Percentiles rank a stretch among this genome's conserved stretches.
Evolutionary conservation across 2,113 vertebrate genomes (phyloP).

Genomic region (Clupea harengus): DNA sequence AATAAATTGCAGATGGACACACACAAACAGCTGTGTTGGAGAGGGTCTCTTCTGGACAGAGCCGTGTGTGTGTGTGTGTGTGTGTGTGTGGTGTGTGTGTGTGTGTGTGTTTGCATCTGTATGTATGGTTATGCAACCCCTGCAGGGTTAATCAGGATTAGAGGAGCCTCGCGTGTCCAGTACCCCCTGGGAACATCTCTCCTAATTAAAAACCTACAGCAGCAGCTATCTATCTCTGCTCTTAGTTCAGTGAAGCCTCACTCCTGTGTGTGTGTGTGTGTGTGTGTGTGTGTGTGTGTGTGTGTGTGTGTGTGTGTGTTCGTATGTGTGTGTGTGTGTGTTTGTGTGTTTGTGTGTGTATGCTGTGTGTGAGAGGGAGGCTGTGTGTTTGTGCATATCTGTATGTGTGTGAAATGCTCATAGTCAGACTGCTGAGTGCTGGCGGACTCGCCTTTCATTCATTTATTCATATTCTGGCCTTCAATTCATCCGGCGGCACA

Average conservation of each 20-base stretch:
- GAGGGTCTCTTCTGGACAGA: not conserved
- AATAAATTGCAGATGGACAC: slow-evolving; percentile 11
- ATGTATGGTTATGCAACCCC: not conserved
- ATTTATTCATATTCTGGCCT: slow-evolving; percentile 12
- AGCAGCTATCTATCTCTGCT: too few relatives aligned
- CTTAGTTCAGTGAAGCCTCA: too few relatives aligned
- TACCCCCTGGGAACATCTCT: not conserved
- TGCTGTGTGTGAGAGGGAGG: not conserved
- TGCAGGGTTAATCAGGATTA: not conserved
- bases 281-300: not conserved
- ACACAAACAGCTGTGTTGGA: not conserved
- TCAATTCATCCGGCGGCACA: not conserved
- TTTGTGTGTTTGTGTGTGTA: not conserved
- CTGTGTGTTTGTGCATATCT: not conserved
- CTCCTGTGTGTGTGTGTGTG: not conserved
- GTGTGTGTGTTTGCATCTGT: not conserved
- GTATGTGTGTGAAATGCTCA: not conserved
- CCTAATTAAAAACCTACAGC: too few relatives aligned
- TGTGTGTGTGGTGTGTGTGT: not conserved
- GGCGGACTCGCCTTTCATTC: not conserved
- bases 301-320: not conserved
- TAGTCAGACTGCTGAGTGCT: not conserved
- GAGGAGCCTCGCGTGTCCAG: not conserved
- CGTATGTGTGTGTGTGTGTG: not conserved
- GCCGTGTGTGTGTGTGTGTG: slow-evolving; percentile 2